phyloP scores from a whole-genome alignment of 2,113 vertebrate species.

The Eulacestoma nigropectus region DNA sequence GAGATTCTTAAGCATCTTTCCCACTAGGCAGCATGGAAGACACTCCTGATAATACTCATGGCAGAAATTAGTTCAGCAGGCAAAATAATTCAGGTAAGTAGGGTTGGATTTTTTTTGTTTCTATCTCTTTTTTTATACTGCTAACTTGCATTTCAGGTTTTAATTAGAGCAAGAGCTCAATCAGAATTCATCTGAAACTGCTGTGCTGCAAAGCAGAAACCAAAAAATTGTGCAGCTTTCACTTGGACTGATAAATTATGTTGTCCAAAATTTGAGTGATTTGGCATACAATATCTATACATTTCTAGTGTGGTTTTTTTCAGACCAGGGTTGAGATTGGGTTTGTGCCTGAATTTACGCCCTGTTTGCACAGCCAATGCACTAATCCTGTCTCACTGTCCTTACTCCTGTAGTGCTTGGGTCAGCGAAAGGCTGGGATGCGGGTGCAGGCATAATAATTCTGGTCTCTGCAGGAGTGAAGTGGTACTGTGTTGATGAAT shows the following conservation, averaged over 20 bases:
- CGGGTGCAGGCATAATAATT: background rate
- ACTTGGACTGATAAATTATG: background rate
- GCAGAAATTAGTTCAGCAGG: background rate
- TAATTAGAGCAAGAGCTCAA: background rate
- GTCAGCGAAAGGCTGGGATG: background rate
- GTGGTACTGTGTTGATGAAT: no score
- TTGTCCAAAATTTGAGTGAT: background rate
- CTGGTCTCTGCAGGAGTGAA: background rate
- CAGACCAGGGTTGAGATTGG: background rate
- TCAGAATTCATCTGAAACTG: background rate
- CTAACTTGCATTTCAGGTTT: background rate
- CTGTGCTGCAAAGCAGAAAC: background rate
- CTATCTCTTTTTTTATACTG: background rate
- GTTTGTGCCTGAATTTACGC: background rate
- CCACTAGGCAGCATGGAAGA: background rate
- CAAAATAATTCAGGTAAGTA: background rate
- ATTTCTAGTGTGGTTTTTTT: background rate
- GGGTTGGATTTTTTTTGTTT: background rate
- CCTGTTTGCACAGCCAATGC: accelerated
- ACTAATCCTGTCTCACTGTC: background rate
- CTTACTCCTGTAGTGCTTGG: no score
- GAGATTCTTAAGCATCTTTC: background rate
- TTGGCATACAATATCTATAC: background rate
- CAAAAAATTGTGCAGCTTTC: background rate
- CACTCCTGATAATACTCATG: background rate